Percentiles rank a stretch among this genome's conserved stretches.
phyloP scores from a whole-genome alignment of 2,113 vertebrate species.

The Microtus pennsylvanicus region DNA sequence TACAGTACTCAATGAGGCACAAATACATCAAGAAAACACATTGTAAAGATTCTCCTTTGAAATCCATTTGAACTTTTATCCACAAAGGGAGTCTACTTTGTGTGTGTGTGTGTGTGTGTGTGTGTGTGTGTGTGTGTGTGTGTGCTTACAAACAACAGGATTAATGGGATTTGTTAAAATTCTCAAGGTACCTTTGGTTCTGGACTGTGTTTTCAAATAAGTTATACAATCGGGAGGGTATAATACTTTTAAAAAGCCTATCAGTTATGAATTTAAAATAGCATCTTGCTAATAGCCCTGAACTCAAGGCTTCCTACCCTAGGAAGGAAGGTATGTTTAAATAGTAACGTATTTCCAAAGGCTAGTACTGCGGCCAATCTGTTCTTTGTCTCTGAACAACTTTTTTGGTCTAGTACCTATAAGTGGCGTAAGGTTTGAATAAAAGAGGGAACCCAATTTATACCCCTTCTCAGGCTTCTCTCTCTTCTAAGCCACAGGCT shows the following conservation, averaged over 20 bases:
- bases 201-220: conserved; percentile 10
- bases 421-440: not conserved
- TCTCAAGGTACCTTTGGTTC: conserved; percentile 25
- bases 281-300: not conserved
- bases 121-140: not conserved
- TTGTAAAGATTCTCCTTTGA: conserved; percentile 34
- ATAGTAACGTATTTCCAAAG: not conserved
- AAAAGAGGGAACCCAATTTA: not conserved
- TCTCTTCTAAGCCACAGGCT: conserved; percentile 21
- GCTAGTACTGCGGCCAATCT: not conserved
- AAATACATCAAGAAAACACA: conserved; percentile 20
- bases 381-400: not conserved
- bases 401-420: not conserved
- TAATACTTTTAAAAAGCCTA: conserved; percentile 47
- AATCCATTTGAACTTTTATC: conserved; percentile 52
- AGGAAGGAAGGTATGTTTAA: conserved; percentile 23
- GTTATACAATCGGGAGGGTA: not conserved
- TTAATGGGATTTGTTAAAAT: conserved; percentile 60
- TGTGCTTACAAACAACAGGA: conserved; percentile 49
- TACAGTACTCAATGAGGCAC: conserved; percentile 30
- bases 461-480: not conserved
- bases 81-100: not conserved
- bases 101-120: not conserved
- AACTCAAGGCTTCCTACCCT: not conserved
- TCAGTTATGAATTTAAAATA: conserved; percentile 42